Conservation (phyloP, 2,113 vertebrate genomes). For the Pomatostomus ruficeps region DNA sequence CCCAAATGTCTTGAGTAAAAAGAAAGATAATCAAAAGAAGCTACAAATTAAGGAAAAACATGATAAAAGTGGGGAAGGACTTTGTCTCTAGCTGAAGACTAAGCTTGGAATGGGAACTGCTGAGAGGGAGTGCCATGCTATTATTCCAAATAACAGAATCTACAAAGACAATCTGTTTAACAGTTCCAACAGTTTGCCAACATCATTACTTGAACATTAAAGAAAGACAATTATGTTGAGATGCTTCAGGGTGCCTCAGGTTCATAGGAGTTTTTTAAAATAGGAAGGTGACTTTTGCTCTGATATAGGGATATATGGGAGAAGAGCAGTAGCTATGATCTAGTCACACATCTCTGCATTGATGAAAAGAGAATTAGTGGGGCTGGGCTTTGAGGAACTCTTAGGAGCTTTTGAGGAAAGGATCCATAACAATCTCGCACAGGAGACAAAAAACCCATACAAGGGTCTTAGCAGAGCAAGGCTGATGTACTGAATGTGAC, state of each 20-base stretch:
- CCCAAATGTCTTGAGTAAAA: background rate
- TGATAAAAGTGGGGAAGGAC: fast-evolving
- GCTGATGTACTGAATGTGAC: background rate
- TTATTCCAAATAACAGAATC: background rate
- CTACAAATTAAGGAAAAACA: background rate
- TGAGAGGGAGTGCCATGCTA: background rate
- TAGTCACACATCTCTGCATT: background rate
- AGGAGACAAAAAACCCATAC: fast-evolving
- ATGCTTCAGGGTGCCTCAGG: background rate
- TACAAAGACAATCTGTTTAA: background rate
- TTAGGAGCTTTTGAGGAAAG: background rate
- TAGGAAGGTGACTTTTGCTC: background rate
- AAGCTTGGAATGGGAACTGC: background rate
- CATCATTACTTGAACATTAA: background rate
- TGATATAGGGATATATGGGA: background rate
- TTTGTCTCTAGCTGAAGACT: background rate
- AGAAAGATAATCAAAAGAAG: background rate
- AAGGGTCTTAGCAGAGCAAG: background rate
- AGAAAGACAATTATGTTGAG: background rate
- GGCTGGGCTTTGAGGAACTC: background rate
- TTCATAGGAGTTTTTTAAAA: background rate
- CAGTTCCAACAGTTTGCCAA: background rate
- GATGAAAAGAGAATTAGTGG: background rate
- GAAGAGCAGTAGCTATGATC: background rate
- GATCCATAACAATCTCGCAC: background rate